These are phyloP conservation scores for Nesidiocoris tenuis DNA, from an alignment of 2,888 invertebrate genomes.

Conservation along the genomic window DNA sequence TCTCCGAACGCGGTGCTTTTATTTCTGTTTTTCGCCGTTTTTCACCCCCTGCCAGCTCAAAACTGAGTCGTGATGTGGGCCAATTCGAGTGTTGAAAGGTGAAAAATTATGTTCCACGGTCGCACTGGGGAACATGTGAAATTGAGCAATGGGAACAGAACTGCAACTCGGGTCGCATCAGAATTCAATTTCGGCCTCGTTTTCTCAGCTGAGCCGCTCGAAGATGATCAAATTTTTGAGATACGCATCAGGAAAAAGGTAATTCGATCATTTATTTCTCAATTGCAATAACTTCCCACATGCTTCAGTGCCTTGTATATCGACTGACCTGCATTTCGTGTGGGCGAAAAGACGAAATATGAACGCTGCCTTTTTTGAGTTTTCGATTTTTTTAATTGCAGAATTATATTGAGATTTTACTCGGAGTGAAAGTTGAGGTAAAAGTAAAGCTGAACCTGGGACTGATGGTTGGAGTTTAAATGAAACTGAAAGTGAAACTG, in stretches of 20 bases:
- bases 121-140: slow-evolving; percentile 83
- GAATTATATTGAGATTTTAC: too few species aligned
- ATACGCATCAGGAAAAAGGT: slow-evolving; percentile 88
- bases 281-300: neutral
- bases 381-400: too few species aligned
- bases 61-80: neutral
- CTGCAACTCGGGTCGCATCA: slow-evolving; percentile 74
- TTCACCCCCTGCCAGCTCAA: neutral
- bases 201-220: slow-evolving; percentile 74
- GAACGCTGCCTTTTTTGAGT: too few species aligned
- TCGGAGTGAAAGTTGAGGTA: too few species aligned
- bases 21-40: neutral
- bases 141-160: slow-evolving; percentile 77
- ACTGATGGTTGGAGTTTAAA: too few species aligned
- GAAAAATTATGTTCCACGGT: slow-evolving; percentile 64
- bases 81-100: neutral
- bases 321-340: too few species aligned
- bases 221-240: slow-evolving; percentile 81
- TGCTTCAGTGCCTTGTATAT: neutral
- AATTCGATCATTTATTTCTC: too few species aligned
- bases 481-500: too few species aligned
- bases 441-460: too few species aligned
- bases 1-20: neutral
- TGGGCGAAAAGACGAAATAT: too few species aligned
- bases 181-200: slow-evolving; percentile 89